phyloP scores from a whole-genome alignment of 2,113 vertebrate genomes.

The Siniperca chuatsi region DNA sequence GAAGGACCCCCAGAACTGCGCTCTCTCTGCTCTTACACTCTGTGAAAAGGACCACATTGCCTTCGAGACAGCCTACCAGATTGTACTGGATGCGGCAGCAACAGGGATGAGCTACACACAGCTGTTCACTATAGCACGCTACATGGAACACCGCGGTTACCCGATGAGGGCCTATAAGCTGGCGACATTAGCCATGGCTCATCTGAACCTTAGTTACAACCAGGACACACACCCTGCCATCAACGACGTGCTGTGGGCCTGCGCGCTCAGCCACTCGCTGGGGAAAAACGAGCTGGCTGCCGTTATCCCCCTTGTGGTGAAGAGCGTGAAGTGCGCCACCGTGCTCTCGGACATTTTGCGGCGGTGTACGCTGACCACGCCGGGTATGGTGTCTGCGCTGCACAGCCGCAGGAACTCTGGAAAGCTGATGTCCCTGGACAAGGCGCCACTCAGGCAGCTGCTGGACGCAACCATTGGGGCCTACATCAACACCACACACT shows the following conservation, averaged over 20 bases:
- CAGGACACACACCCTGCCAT: conserved; percentile 99
- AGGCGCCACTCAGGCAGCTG: conserved; percentile 96
- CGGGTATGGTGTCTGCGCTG: conserved; percentile 92
- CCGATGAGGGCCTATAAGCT: conserved; percentile 97
- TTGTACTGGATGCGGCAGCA: conserved; percentile 95
- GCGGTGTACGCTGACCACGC: conserved; percentile 97
- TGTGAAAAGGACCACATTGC: conserved; percentile 99
- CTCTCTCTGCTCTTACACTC: conserved; percentile 95
- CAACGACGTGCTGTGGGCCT: conserved; percentile 99
- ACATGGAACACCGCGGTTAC: conserved; percentile 99
- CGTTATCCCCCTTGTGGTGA: conserved; percentile 97
- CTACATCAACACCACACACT: conserved; percentile 99
- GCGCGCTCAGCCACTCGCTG: conserved; percentile 98
- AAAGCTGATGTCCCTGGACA: conserved; percentile 99
- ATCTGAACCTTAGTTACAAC: conserved; percentile 99
- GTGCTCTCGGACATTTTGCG: conserved; percentile 99
- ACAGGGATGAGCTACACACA: conserved; percentile 98
- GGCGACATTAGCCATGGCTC: conserved; percentile 96
- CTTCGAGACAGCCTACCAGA: conserved; percentile 99
- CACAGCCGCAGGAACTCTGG: conserved; percentile 97
- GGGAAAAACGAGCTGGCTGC: conserved; percentile 98
- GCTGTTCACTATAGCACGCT: conserved; percentile 99
- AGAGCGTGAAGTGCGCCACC: conserved; percentile 97
- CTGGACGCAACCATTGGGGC: conserved; percentile 98
- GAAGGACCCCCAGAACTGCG: conserved; percentile 99